These are phyloP conservation scores for Drosophila truncata DNA, from an alignment of 1,140 invertebrate genomes.

Conservation along the genomic window DNA sequence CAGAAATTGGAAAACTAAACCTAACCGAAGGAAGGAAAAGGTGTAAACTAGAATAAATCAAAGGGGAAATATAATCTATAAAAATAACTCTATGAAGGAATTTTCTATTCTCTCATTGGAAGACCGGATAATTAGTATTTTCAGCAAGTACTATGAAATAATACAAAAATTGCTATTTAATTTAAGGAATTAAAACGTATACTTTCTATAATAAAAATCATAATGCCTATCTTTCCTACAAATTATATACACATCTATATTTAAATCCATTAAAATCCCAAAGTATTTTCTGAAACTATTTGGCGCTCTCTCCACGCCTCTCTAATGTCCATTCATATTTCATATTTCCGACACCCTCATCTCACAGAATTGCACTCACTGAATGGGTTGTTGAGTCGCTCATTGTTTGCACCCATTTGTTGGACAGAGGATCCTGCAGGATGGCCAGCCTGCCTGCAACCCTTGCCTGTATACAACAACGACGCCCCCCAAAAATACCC, in stretches of 20 bases:
- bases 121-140: background rate
- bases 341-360: slow-evolving; percentile 36
- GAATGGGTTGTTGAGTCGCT: slow-evolving; percentile 24
- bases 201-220: background rate
- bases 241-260: background rate
- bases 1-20: slow-evolving; percentile 33
- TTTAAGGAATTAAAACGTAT: too few species aligned
- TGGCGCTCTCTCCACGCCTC: slow-evolving; percentile 2
- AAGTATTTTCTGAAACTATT: slow-evolving; percentile 34
- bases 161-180: too few species aligned
- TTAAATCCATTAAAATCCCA: slow-evolving; percentile 29
- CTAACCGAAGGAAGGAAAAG: background rate
- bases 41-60: background rate
- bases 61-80: background rate
- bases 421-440: slow-evolving; percentile 32
- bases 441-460: slow-evolving; percentile 25
- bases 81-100: background rate
- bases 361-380: slow-evolving; percentile 16
- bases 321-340: slow-evolving; percentile 27
- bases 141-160: too few species aligned
- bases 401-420: slow-evolving; percentile 49
- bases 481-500: background rate
- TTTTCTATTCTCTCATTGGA: background rate
- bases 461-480: slow-evolving; percentile 30
- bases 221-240: background rate